Evolutionary conservation across 1,140 invertebrate species (phyloP).

Genomic region (Bombus turneri): DNA sequence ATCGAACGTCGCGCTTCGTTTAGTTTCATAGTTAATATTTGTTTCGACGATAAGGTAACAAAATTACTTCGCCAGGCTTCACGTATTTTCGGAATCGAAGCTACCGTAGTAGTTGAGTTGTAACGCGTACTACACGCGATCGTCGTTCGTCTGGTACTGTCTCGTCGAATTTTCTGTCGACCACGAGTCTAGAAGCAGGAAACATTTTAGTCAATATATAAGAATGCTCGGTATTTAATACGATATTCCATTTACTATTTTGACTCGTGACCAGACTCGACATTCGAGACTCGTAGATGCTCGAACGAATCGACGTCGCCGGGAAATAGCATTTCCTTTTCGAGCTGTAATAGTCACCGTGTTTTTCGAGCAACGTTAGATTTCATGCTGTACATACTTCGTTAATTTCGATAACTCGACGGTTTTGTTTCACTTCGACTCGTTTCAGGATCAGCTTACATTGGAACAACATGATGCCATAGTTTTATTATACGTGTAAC

Average conservation of each 20-base stretch:
- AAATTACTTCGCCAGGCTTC: neutral
- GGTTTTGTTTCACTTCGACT: neutral
- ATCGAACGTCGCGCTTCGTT: neutral
- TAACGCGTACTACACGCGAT: neutral
- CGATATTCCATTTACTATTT: conserved; percentile 35
- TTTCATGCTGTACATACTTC: conserved; percentile 16
- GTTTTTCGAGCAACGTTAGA: neutral
- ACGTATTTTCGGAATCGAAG: neutral
- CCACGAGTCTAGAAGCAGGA: conserved; percentile 11
- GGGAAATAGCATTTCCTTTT: conserved; percentile 30
- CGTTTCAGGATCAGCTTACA: neutral
- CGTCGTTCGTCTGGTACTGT: neutral
- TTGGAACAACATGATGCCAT: neutral
- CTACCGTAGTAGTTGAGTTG: neutral
- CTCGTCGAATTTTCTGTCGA: neutral
- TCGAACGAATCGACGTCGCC: neutral
- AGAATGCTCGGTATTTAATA: conserved; percentile 48
- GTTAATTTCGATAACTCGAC: conserved; percentile 16
- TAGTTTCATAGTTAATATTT: neutral
- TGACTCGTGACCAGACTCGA: neutral
- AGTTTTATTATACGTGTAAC: neutral
- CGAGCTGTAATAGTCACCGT: neutral
- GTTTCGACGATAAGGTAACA: neutral
- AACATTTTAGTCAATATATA: conserved; percentile 50
- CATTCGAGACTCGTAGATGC: neutral